Evolutionary conservation across 2,888 invertebrate species (phyloP).

Genomic region (Catocala sponsa): DNA sequence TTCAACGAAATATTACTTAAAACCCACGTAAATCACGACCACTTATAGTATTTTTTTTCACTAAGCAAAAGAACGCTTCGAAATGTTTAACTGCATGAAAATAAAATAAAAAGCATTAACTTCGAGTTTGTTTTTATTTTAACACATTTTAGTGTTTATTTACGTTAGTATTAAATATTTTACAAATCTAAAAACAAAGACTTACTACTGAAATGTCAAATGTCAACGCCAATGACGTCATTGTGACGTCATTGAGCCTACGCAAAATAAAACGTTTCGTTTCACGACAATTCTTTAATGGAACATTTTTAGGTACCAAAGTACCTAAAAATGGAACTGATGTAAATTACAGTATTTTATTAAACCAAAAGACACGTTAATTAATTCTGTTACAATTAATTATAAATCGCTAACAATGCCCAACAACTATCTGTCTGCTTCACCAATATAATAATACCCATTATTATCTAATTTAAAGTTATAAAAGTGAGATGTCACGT

Average conservation of each 20-base stretch:
- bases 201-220: conserved; percentile 60
- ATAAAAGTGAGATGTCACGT: no score
- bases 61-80: conserved; percentile 10
- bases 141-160: conserved; percentile 37
- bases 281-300: conserved; percentile 18
- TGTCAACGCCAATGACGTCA: conserved; percentile 76
- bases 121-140: conserved; percentile 13
- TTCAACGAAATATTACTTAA: conserved; percentile 35
- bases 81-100: conserved; percentile 22
- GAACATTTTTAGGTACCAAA: no score
- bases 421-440: no score
- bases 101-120: conserved; percentile 29
- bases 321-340: no score
- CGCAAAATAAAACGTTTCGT: conserved; percentile 46
- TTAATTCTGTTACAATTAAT: no score
- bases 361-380: no score
- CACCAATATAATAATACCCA: no score
- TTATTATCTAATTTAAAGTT: no score
- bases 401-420: no score
- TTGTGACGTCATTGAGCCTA: conserved; percentile 69
- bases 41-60: conserved; percentile 24
- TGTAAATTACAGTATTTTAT: no score
- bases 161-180: conserved; percentile 31
- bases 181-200: conserved; percentile 54
- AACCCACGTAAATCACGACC: conserved; percentile 49